Evolutionary conservation across 2,888 invertebrate species (phyloP).

Genomic region (Andrena bucephala): DNA sequence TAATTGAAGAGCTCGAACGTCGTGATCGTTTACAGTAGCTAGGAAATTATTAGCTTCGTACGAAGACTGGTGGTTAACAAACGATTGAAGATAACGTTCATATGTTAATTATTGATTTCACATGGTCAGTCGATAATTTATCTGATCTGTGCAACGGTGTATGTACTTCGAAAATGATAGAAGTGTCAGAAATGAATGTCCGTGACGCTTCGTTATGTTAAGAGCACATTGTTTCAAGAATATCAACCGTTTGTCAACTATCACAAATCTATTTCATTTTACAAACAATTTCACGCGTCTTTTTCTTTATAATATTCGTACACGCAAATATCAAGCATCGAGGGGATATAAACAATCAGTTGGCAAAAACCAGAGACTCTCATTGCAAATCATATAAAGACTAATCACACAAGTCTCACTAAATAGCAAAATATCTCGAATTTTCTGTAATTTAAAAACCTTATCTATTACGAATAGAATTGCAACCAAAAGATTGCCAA

Average conservation of each 20-base stretch:
- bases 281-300: too few species aligned
- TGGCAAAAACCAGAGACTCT: neutral
- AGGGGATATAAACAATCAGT: neutral
- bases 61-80: neutral
- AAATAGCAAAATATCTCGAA: neutral
- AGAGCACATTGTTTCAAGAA: neutral
- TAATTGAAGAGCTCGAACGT: neutral
- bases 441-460: neutral
- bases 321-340: too few species aligned
- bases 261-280: neutral
- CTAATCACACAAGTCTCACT: neutral
- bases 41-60: neutral
- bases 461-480: neutral
- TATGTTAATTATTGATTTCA: too few species aligned
- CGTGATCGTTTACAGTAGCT: neutral
- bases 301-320: too few species aligned
- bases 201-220: neutral
- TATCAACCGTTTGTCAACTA: neutral
- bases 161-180: neutral
- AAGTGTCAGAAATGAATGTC: too few species aligned
- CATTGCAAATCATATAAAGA: neutral
- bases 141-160: too few species aligned
- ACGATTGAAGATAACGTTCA: neutral
- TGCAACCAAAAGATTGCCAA: neutral
- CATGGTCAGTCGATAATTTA: too few species aligned